These are phyloP conservation scores for Antheraea yamamai DNA, from an alignment of 2,888 invertebrate genomes.

Conservation along the genomic window DNA sequence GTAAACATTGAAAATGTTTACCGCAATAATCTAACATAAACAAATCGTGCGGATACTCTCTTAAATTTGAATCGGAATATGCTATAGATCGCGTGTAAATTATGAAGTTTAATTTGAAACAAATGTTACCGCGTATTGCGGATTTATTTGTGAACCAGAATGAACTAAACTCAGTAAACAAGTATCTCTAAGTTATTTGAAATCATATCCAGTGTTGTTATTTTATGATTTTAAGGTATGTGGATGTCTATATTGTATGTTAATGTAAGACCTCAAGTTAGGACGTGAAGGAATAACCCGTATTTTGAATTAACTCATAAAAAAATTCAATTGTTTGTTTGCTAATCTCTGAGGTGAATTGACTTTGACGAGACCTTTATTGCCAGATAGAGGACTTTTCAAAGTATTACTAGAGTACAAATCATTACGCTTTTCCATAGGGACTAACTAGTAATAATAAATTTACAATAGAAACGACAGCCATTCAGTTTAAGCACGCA, in stretches of 20 bases:
- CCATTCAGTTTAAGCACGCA: too few species aligned
- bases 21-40: conserved; percentile 2
- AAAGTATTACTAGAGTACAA: too few species aligned
- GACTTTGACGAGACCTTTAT: too few species aligned
- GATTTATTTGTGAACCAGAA: background rate
- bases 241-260: background rate
- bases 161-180: background rate
- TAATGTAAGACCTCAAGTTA: background rate
- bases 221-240: background rate
- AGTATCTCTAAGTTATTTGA: background rate
- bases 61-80: conserved; percentile 3
- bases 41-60: background rate
- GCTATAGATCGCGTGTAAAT: background rate
- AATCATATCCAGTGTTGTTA: background rate
- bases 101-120: conserved; percentile 4
- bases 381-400: too few species aligned
- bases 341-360: too few species aligned
- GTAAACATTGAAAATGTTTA: conserved; percentile 10
- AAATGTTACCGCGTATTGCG: background rate
- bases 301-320: too few species aligned
- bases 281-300: too few species aligned
- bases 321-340: too few species aligned
- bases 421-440: too few species aligned
- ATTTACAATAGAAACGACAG: too few species aligned
- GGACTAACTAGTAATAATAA: too few species aligned